A percentile compares a stretch with the other conserved stretches of the same genome.
Conservation (phyloP, 2,888 invertebrate genomes). For the Orthosia gothica region DNA sequence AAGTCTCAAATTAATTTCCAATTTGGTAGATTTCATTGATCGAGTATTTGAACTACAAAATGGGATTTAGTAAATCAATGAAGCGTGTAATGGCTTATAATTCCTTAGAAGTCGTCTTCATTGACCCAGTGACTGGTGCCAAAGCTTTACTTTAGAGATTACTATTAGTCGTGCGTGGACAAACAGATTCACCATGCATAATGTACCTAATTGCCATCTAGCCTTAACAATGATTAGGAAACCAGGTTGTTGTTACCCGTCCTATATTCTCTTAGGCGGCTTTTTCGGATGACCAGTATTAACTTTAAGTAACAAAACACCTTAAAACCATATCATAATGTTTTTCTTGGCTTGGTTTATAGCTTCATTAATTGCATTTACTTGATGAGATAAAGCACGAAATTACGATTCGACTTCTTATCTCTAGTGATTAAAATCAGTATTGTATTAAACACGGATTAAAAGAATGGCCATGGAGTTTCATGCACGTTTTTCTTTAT, state of each 20-base stretch:
- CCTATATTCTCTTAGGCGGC: background rate
- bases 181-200: slow-evolving; percentile 26
- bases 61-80: slow-evolving; percentile 19
- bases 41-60: slow-evolving; percentile 20
- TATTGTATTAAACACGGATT: too few relatives aligned
- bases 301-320: background rate
- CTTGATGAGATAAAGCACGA: background rate
- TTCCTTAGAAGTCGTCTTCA: slow-evolving; percentile 10
- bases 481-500: too few relatives aligned
- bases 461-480: too few relatives aligned
- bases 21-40: slow-evolving; percentile 32
- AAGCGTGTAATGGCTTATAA: slow-evolving; percentile 12
- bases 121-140: slow-evolving; percentile 37
- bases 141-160: slow-evolving; percentile 30
- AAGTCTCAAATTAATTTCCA: slow-evolving; percentile 39
- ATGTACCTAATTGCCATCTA: slow-evolving; percentile 12
- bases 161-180: slow-evolving; percentile 4
- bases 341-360: background rate
- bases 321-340: background rate
- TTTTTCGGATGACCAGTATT: background rate
- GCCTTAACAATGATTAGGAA: background rate
- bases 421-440: background rate
- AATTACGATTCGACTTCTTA: background rate
- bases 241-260: background rate
- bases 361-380: background rate